Base-by-base conservation (phyloP, 2,888 invertebrate genomes). In the Drosophila colorata region DNA sequence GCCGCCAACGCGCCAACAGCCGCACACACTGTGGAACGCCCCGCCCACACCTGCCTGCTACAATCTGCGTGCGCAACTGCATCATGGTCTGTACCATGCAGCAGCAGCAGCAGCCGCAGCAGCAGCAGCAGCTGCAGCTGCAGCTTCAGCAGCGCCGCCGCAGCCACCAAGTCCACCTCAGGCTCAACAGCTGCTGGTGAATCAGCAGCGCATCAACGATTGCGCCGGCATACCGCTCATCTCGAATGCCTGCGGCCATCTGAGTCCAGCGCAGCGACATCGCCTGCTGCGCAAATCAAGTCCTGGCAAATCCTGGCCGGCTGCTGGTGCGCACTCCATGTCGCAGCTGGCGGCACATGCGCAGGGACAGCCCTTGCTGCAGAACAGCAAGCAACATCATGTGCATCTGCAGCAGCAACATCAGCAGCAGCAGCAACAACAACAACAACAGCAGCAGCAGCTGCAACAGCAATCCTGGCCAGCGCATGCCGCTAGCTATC, bases 161-260 rank as follows among this genome's bases (percentile, higher is more conserved):
- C 47, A 74, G 46, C 7, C 52, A 9, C 4, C 43, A 23, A 6
- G 37, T 11, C 37, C 43, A 0, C 55, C 35, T 18, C 53, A 33
- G 47, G 9, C 18, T 0, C 64, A 44, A 7, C 43, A 68, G 16
- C 23, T 73, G 57, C 70, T 86, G 51, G 83, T 91, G 38, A 91
- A 90, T 65, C 91, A 90, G 58, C 91, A 91, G 67, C 83, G 90
- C 7, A 88, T 90, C 25, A 95, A 95, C 76, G 95, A 94, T 78
- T 97, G 96, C 95, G 95, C 96, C 33, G 96, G 96, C 74, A 95
- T 96, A 89, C 97, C 97, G 46, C 93, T 97, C 73, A 96, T 97
- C 91, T 96, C 96, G 51, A 96, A 96, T 93, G 95, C 96, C 72
- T 94, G 95, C 80, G 94, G 95, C 14, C 90, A 91, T 49, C 18